A percentile compares a stretch with the other conserved stretches of the same genome.
Evolutionary conservation across 1,140 invertebrate genomes (phyloP).

Genomic region (Trichomalopsis sarcophagae): DNA sequence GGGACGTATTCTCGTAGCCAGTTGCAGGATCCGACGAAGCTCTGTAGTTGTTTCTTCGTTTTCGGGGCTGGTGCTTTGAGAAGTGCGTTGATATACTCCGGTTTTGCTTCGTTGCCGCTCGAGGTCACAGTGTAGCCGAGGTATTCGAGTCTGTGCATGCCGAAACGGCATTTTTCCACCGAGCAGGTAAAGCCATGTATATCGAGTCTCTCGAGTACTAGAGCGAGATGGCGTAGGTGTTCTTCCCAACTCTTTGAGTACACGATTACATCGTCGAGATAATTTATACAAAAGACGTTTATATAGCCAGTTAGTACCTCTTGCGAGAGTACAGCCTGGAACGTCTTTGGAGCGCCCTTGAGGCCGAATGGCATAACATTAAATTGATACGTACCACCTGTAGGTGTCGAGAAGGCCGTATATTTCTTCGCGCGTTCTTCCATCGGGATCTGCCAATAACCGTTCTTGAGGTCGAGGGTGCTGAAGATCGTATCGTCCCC

Average conservation of each 20-base stretch:
- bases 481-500: constrained; percentile 56
- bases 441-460: constrained; percentile 70
- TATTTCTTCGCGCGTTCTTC: constrained; percentile 60
- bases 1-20: constrained; percentile 57
- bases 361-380: constrained; percentile 57
- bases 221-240: constrained; percentile 52
- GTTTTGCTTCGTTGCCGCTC: constrained; percentile 52
- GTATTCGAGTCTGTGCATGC: constrained; percentile 52
- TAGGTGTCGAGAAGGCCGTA: constrained; percentile 69
- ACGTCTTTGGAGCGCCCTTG: constrained; percentile 56
- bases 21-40: constrained; percentile 53
- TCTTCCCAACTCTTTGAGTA: constrained; percentile 55
- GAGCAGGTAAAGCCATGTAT: constrained; percentile 53
- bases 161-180: constrained; percentile 57
- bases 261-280: constrained; percentile 59
- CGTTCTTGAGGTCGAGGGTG: constrained; percentile 60
- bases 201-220: constrained; percentile 56
- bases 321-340: constrained; percentile 54
- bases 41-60: constrained; percentile 49
- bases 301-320: constrained; percentile 52
- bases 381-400: constrained; percentile 60
- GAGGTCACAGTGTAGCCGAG: constrained; percentile 57
- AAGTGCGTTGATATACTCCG: constrained; percentile 49
- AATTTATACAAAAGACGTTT: constrained; percentile 59
- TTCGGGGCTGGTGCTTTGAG: constrained; percentile 30